phyloP scores from a whole-genome alignment of 2,888 invertebrate genomes.

The Copidosoma aretas region DNA sequence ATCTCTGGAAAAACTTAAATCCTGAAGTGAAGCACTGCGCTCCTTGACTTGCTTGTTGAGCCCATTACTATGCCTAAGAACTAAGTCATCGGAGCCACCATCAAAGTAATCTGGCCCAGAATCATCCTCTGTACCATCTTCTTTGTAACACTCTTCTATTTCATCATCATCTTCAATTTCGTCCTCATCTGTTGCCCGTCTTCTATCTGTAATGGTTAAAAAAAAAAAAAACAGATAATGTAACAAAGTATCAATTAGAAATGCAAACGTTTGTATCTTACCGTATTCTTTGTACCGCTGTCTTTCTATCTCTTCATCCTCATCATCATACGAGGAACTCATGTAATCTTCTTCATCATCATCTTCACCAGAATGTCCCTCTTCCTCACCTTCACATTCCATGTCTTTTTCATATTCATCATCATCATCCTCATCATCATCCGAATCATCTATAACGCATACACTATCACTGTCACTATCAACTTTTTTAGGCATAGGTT shows the following conservation, averaged over 20 bases:
- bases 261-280: constrained; percentile 6
- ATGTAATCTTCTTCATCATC: constrained; percentile 40
- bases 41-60: constrained; percentile 44
- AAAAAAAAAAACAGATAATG: not conserved
- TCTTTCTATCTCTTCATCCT: constrained; percentile 37
- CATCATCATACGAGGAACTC: constrained; percentile 18
- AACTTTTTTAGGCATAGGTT: constrained; percentile 46
- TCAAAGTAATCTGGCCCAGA: constrained; percentile 51
- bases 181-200: constrained; percentile 4
- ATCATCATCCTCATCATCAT: constrained; percentile 42
- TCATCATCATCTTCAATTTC: constrained; percentile 32
- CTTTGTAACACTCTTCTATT: constrained; percentile 40
- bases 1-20: constrained; percentile 46
- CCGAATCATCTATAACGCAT: constrained; percentile 51
- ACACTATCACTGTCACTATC: constrained; percentile 50
- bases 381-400: constrained; percentile 22
- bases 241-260: not conserved
- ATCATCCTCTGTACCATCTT: constrained; percentile 45
- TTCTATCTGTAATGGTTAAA: not conserved
- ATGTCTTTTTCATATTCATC: constrained; percentile 41
- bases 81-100: constrained; percentile 53
- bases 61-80: constrained; percentile 42
- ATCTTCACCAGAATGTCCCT: constrained; percentile 8
- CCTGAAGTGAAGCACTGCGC: constrained; percentile 57
- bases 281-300: constrained; percentile 20